These are phyloP conservation scores for Mimachlamys varia DNA, from an alignment of 2,888 invertebrate species.

Conservation along the genomic window DNA sequence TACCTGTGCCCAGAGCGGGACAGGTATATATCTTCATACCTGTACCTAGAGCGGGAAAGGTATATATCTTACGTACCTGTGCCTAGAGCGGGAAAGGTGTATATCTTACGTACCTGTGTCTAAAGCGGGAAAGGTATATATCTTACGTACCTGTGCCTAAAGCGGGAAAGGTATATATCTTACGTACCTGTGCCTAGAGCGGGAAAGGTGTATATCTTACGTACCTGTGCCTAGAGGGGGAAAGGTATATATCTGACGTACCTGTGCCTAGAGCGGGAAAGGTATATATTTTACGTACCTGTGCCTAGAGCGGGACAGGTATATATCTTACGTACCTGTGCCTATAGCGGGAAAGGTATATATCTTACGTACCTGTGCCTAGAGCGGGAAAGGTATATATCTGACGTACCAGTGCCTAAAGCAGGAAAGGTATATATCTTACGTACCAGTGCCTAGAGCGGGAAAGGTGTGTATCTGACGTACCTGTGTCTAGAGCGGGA, in stretches of 20 bases:
- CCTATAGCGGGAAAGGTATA: conserved; percentile 62
- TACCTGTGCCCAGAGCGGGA: too few species aligned
- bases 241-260: conserved; percentile 51
- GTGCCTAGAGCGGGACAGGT: conserved; percentile 62
- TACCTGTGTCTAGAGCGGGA: conserved; percentile 63
- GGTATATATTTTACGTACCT: conserved; percentile 53
- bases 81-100: conserved; percentile 62
- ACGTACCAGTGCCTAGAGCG: conserved; percentile 61
- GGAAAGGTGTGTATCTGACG: conserved; percentile 53
- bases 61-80: conserved; percentile 55
- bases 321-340: conserved; percentile 54
- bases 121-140: conserved; percentile 59
- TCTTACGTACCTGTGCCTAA: conserved; percentile 58
- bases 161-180: conserved; percentile 56
- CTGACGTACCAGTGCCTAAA: conserved; percentile 58
- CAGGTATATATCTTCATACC: too few species aligned
- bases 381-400: conserved; percentile 59
- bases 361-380: conserved; percentile 56
- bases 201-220: conserved; percentile 54
- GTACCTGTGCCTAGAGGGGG: conserved; percentile 63
- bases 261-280: conserved; percentile 64
- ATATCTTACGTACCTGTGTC: conserved; percentile 56
- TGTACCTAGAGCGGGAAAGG: too few species aligned
- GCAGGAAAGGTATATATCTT: conserved; percentile 56
- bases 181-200: conserved; percentile 60